Percentiles rank a stretch among this genome's conserved stretches.
These are phyloP conservation scores for Eidolon helvum DNA, from an alignment of 2,113 vertebrate species.

Conservation along the genomic window DNA sequence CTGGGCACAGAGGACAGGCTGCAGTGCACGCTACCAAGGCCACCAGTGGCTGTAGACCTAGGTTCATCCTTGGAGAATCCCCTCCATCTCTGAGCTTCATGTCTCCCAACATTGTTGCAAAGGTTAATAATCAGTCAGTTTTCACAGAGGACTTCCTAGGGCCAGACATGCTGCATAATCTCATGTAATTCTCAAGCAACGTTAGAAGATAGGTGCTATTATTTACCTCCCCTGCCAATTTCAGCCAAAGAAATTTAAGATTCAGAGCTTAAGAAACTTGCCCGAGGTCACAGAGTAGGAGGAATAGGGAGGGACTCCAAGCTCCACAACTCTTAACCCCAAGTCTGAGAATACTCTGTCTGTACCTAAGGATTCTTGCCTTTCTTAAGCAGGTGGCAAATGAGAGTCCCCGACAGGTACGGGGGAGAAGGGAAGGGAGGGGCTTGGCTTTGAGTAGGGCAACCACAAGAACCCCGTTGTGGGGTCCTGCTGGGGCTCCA, in stretches of 20 bases:
- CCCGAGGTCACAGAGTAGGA: not conserved
- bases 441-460: not conserved
- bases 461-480: too few relatives aligned
- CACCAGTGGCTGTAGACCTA: not conserved
- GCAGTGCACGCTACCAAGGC: not conserved
- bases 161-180: not conserved
- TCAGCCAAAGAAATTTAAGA: not conserved
- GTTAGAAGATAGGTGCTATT: not conserved
- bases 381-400: too few relatives aligned
- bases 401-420: not conserved
- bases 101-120: not conserved
- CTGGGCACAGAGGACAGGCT: not conserved
- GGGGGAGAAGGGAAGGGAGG: fast-evolving
- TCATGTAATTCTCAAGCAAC: not conserved
- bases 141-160: not conserved
- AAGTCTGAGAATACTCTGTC: not conserved
- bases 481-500: not conserved
- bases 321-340: not conserved
- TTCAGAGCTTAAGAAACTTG: not conserved
- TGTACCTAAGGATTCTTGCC: not conserved
- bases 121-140: not conserved
- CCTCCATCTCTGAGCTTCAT: not conserved
- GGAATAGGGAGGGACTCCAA: too few relatives aligned
- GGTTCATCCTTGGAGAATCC: not conserved
- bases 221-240: too few relatives aligned